These are phyloP conservation scores for Vanessa tameamea DNA, from an alignment of 1,140 invertebrate genomes.

Conservation along the genomic window DNA sequence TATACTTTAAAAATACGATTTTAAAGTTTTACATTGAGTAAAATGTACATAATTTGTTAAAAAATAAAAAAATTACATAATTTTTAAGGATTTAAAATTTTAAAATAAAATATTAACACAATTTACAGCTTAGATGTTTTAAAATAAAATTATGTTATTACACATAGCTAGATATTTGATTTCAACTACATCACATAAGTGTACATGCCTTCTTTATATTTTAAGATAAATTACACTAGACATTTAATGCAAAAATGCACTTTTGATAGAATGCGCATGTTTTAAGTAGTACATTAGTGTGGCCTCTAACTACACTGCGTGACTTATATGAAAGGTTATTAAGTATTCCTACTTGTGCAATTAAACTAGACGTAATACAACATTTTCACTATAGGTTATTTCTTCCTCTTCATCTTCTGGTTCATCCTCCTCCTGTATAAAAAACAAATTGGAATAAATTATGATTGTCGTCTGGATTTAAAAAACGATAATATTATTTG, in stretches of 20 bases:
- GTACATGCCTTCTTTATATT: neutral
- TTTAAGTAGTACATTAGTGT: constrained; percentile 7
- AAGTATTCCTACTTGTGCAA: constrained; percentile 3
- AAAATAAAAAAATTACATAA: too few relatives aligned
- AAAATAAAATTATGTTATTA: too few relatives aligned
- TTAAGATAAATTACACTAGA: neutral
- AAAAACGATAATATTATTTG: neutral
- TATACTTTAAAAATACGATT: too few relatives aligned
- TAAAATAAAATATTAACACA: too few relatives aligned
- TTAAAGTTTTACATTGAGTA: too few relatives aligned
- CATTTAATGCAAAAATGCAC: constrained; percentile 15
- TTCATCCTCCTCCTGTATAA: constrained; percentile 51
- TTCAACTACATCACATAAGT: neutral
- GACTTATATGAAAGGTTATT: constrained; percentile 1
- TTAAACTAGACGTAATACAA: constrained; percentile 49
- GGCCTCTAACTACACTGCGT: neutral
- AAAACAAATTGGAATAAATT: constrained; percentile 9
- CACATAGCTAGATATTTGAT: too few relatives aligned
- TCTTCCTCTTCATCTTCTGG: constrained; percentile 46
- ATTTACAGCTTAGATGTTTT: too few relatives aligned
- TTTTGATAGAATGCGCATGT: constrained; percentile 2
- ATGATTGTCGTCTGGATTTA: neutral
- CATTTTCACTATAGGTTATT: constrained; percentile 45
- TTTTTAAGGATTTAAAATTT: too few relatives aligned
- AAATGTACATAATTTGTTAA: too few relatives aligned